Conservation (phyloP, 2,888 invertebrate species). For the Camponotus fellah region DNA sequence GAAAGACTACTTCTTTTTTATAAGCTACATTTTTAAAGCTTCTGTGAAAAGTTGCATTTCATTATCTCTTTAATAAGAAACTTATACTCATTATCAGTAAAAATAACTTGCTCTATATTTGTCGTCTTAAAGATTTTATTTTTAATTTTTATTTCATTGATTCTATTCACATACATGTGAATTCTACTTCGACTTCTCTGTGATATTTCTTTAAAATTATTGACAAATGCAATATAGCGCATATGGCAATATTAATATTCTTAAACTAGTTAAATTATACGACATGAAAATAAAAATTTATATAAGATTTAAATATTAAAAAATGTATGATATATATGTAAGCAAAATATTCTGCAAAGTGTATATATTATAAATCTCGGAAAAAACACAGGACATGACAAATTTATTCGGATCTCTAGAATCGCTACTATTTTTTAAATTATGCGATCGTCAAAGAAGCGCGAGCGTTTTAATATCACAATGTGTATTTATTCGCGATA, state of each 20-base stretch:
- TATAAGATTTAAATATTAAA: background rate
- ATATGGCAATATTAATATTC: background rate
- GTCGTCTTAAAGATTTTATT: conserved; percentile 7
- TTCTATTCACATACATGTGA: background rate
- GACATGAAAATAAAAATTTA: background rate
- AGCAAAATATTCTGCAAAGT: background rate
- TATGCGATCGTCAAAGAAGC: conserved; percentile 4
- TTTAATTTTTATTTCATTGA: background rate
- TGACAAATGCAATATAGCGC: background rate
- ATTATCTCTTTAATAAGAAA: conserved; percentile 77
- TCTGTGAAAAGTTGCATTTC: conserved; percentile 58
- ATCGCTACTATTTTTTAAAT: background rate
- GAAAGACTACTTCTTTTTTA: background rate
- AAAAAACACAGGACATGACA: background rate
- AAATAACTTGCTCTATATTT: background rate
- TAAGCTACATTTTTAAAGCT: background rate
- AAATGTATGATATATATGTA: background rate
- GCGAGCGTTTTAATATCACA: conserved; percentile 9
- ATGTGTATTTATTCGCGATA: conserved; percentile 32
- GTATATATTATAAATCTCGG: background rate
- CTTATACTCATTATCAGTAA: background rate
- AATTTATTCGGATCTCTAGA: background rate
- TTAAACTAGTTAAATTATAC: background rate
- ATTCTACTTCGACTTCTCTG: background rate
- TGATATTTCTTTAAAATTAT: background rate